Conservation (phyloP, 2,888 invertebrate species). For the Desoria tigrina region DNA sequence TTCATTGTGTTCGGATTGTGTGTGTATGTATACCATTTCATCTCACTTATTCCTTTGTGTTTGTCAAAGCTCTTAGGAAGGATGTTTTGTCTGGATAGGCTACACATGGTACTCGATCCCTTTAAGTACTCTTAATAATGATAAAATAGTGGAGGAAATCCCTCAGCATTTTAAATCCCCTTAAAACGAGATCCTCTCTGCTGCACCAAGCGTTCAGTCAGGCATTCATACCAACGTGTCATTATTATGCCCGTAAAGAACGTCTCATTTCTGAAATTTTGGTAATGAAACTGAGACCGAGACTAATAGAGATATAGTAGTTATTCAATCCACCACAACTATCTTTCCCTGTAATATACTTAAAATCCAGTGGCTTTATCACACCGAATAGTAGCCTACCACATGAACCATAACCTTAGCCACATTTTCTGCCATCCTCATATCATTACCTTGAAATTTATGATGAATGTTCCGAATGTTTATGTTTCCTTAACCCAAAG, state of each 20-base stretch:
- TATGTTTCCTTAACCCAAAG: no score
- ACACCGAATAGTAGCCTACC: not conserved
- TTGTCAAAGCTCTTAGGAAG: not conserved
- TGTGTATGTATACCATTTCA: not conserved
- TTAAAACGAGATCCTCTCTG: conserved; percentile 12
- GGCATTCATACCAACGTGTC: conserved; percentile 23
- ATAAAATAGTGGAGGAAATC: conserved; percentile 17
- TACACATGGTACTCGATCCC: conserved; percentile 15
- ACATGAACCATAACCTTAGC: no score
- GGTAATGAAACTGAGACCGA: not conserved
- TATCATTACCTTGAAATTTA: no score
- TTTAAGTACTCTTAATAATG: conserved; percentile 22
- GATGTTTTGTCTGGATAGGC: not conserved
- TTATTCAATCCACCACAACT: not conserved
- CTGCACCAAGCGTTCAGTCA: conserved; percentile 18
- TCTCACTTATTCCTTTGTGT: not conserved
- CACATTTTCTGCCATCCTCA: no score
- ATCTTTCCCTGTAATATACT: not conserved
- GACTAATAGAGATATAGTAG: not conserved
- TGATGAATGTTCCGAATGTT: no score
- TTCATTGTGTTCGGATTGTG: conserved; percentile 3
- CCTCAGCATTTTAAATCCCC: not conserved
- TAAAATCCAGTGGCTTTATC: no score
- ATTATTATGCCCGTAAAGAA: conserved; percentile 10
- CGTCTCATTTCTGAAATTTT: conserved; percentile 28